A percentile compares a stretch with the other conserved stretches of the same genome.
These are phyloP conservation scores for Lasioglossum morio DNA, from an alignment of 2,888 invertebrate species.

Conservation along the genomic window DNA sequence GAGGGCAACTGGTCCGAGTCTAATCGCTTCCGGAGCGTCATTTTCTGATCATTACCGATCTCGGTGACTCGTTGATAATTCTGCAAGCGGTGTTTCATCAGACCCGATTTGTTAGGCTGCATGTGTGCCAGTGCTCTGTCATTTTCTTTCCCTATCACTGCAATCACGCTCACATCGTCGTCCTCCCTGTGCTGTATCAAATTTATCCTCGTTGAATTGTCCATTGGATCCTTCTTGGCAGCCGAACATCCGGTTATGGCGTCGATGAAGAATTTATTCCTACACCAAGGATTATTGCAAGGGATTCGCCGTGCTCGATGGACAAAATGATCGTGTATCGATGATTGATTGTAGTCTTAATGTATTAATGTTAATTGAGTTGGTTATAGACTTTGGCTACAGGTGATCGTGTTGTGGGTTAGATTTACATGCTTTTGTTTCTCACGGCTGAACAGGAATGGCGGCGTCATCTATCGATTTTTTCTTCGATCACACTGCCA, in stretches of 20 bases:
- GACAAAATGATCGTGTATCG: not conserved
- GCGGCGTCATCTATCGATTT: constrained; percentile 47
- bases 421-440: constrained; percentile 44
- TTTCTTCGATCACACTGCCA: not conserved
- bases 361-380: not conserved
- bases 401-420: not conserved
- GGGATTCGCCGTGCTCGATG: not conserved
- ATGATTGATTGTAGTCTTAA: not conserved
- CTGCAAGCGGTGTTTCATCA: not conserved
- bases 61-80: constrained; percentile 59
- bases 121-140: constrained; percentile 17
- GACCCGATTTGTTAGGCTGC: not conserved
- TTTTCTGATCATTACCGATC: constrained; percentile 71
- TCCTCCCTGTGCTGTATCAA: constrained; percentile 30
- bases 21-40: constrained; percentile 71
- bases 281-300: not conserved
- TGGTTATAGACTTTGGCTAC: not conserved
- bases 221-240: not conserved
- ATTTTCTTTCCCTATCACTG: constrained; percentile 59
- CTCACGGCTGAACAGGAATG: constrained; percentile 15
- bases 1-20: constrained; percentile 26
- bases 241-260: not conserved
- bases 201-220: not conserved
- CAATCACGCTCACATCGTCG: constrained; percentile 60
- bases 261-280: not conserved